These are phyloP conservation scores for Kryptolebias marmoratus DNA, from an alignment of 2,113 vertebrate genomes.

Conservation along the genomic window DNA sequence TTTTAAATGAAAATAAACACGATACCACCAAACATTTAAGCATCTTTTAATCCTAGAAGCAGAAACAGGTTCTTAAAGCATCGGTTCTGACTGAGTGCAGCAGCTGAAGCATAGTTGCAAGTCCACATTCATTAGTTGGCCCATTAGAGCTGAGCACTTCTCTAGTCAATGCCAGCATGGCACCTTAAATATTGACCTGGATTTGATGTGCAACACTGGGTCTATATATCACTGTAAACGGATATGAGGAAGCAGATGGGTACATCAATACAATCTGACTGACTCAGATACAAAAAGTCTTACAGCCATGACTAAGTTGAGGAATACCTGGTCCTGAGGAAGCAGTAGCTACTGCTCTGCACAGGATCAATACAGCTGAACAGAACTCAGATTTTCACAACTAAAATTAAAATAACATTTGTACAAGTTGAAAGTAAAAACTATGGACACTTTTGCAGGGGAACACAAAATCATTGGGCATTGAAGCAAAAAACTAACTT, in stretches of 20 bases:
- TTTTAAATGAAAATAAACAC: background rate
- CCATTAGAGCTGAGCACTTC: conserved; percentile 44
- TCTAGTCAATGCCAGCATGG: conserved; percentile 38
- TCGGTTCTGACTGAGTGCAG: conserved; percentile 43
- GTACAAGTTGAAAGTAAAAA: background rate
- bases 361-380: conserved; percentile 10
- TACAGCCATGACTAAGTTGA: conserved; percentile 5
- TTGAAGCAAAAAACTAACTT: no score
- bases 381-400: conserved; percentile 16
- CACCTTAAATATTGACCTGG: conserved; percentile 54
- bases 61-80: conserved; percentile 25
- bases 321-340: conserved; percentile 1
- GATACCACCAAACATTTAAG: background rate
- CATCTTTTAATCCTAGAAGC: conserved; percentile 7
- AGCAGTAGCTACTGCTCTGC: conserved; percentile 2
- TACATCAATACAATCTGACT: conserved; percentile 36
- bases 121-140: conserved; percentile 51
- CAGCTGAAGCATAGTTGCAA: conserved; percentile 47
- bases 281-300: conserved; percentile 11
- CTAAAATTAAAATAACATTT: background rate
- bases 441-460: background rate
- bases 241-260: conserved; percentile 13
- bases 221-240: conserved; percentile 62
- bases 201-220: conserved; percentile 22
- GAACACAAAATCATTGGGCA: no score